phyloP scores from a whole-genome alignment of 2,113 vertebrate species.

The Planiliza haematocheilus region DNA sequence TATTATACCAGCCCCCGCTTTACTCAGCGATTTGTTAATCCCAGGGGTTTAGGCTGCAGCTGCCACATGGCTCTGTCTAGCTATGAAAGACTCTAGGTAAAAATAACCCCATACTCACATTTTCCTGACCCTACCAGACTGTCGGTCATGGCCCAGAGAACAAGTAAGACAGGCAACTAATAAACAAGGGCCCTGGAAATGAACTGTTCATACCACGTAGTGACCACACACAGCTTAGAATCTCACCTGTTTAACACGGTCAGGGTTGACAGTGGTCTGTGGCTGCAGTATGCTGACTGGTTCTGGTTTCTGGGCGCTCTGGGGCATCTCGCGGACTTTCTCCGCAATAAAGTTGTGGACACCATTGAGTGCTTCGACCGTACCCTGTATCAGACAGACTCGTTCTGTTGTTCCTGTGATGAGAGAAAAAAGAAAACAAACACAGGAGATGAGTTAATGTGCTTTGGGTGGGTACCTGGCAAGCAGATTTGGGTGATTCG shows the following conservation, averaged over 20 bases:
- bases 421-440: constrained; percentile 49
- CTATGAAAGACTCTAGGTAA: constrained; percentile 81
- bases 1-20: constrained; percentile 71
- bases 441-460: constrained; percentile 29
- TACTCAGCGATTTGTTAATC: constrained; percentile 85
- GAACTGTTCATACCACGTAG: constrained; percentile 22
- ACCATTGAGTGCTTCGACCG: constrained; percentile 97
- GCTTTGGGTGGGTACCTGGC: constrained; percentile 26
- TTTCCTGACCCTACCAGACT: constrained; percentile 77
- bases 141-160: constrained; percentile 66
- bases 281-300: constrained; percentile 99
- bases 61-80: constrained; percentile 78
- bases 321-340: constrained; percentile 99
- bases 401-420: constrained; percentile 95
- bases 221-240: constrained; percentile 40
- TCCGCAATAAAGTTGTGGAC: constrained; percentile 99
- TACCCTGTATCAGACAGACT: constrained; percentile 99
- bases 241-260: constrained; percentile 99
- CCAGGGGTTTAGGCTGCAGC: constrained; percentile 84
- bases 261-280: constrained; percentile 98
- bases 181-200: constrained; percentile 57
- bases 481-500: constrained; percentile 43
- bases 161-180: constrained; percentile 45
- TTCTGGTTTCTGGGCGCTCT: constrained; percentile 98
- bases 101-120: constrained; percentile 84